These are phyloP conservation scores for Agrilus mali DNA, from an alignment of 2,888 invertebrate genomes.

Conservation along the genomic window DNA sequence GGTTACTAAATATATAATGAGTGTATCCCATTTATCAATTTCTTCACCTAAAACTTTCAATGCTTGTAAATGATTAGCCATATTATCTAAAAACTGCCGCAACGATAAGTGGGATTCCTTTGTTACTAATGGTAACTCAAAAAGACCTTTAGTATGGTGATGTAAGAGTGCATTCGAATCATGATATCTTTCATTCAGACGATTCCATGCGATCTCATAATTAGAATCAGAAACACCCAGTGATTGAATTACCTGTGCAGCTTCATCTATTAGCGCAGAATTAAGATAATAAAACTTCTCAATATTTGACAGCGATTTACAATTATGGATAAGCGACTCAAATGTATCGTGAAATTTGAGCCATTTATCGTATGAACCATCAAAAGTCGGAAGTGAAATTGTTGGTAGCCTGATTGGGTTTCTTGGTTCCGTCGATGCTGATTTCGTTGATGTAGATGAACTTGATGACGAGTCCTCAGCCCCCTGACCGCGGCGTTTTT, in stretches of 20 bases:
- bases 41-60: conserved; percentile 1
- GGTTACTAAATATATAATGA: not conserved
- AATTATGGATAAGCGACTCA: too few species aligned
- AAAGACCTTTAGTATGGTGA: conserved; percentile 4
- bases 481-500: too few species aligned
- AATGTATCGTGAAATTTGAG: conserved; percentile 7
- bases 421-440: too few species aligned
- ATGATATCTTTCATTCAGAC: conserved; percentile 3
- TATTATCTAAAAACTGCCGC: conserved; percentile 2
- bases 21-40: conserved; percentile 1
- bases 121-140: conserved; percentile 1
- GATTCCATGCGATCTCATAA: conserved; percentile 3
- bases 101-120: conserved; percentile 2
- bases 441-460: too few species aligned
- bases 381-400: conserved; percentile 4
- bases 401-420: conserved; percentile 2
- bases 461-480: too few species aligned
- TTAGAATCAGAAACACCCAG: conserved; percentile 3
- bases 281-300: too few species aligned
- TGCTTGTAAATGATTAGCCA: conserved; percentile 1
- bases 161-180: conserved; percentile 4
- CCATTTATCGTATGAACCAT: conserved; percentile 4
- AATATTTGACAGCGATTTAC: too few species aligned
- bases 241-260: conserved; percentile 3
- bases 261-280: conserved; percentile 4